Evolutionary conservation across 2,797 vertebrate species (phyloP).

Genomic region (Labroides dimidiatus): DNA sequence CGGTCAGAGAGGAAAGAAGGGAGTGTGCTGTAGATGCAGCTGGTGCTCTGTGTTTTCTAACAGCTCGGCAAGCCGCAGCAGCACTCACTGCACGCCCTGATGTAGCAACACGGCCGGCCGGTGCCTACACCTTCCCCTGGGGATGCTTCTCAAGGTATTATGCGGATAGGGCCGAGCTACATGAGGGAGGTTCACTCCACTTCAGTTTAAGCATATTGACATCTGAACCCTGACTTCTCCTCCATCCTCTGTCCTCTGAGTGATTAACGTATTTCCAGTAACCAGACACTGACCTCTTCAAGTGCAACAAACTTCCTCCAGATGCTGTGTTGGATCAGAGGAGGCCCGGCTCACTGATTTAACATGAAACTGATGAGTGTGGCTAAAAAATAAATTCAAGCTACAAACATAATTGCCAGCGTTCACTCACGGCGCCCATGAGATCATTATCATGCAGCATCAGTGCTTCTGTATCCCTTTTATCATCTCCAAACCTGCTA

Average conservation of each 20-base stretch:
- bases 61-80: constrained; percentile 63
- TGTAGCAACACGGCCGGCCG: constrained; percentile 61
- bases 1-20: constrained; percentile 37
- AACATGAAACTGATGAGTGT: constrained; percentile 51
- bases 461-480: constrained; percentile 50
- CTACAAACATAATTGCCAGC: constrained; percentile 50
- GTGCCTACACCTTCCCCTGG: constrained; percentile 55
- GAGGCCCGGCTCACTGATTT: constrained; percentile 41
- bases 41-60: constrained; percentile 48
- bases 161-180: constrained; percentile 60
- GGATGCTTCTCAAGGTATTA: constrained; percentile 57
- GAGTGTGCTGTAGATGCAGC: constrained; percentile 57
- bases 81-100: constrained; percentile 54
- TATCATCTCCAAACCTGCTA: constrained; percentile 56
- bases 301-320: constrained; percentile 42
- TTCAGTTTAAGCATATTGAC: constrained; percentile 64
- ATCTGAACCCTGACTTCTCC: constrained; percentile 44
- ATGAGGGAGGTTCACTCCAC: constrained; percentile 57
- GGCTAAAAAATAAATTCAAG: constrained; percentile 47
- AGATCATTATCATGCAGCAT: constrained; percentile 65
- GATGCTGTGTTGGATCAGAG: constrained; percentile 46
- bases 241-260: constrained; percentile 43
- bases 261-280: constrained; percentile 43
- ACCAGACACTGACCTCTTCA: constrained; percentile 56
- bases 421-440: constrained; percentile 55